These are phyloP conservation scores for Bombus consobrinus DNA, from an alignment of 1,140 invertebrate species.

Conservation along the genomic window DNA sequence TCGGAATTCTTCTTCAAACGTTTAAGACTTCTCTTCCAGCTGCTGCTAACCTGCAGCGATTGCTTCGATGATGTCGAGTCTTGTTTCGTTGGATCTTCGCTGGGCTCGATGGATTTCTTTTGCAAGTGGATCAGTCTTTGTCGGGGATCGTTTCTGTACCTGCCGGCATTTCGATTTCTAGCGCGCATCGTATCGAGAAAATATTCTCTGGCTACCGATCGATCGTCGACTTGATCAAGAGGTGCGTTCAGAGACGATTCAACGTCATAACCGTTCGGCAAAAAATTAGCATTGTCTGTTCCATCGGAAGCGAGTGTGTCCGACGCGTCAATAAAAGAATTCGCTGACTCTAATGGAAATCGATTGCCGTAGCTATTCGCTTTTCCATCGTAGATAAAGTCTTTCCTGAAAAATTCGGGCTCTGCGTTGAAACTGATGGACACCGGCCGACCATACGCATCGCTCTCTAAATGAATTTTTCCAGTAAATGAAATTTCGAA, in stretches of 20 bases:
- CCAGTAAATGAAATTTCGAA: conserved; percentile 68
- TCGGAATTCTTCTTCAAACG: background rate
- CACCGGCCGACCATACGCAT: conserved; percentile 51
- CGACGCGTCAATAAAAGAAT: background rate
- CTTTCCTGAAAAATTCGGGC: conserved; percentile 19
- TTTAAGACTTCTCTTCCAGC: background rate
- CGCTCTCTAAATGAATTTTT: conserved; percentile 64
- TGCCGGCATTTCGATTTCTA: background rate
- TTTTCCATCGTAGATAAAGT: background rate
- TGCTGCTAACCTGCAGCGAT: too few species aligned
- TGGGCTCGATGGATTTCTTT: background rate
- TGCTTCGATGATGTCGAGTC: background rate
- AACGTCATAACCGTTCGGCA: background rate
- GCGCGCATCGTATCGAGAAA: background rate
- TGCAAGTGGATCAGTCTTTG: conserved; percentile 2
- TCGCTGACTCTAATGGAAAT: conserved; percentile 9
- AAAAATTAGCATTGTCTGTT: conserved; percentile 27
- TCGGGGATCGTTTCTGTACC: background rate
- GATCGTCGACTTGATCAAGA: background rate
- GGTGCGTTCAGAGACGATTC: background rate
- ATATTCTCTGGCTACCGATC: background rate
- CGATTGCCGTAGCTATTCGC: conserved; percentile 27
- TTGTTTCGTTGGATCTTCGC: background rate
- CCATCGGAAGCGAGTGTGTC: background rate
- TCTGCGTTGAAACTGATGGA: conserved; percentile 64